Conservation (phyloP, 2,797 vertebrate species). For the Gymnothorax reevesii region DNA sequence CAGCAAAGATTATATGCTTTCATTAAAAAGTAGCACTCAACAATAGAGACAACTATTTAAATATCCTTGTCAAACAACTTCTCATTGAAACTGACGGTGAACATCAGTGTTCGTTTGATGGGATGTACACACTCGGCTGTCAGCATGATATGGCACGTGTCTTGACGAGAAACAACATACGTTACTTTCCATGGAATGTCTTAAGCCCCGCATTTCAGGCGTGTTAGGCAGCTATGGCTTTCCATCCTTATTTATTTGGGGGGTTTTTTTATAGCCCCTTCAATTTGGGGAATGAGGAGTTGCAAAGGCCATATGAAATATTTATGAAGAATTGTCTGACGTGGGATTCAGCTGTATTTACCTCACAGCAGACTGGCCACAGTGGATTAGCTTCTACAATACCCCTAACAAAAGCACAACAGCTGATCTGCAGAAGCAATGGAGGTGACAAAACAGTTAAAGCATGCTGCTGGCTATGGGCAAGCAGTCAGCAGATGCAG, state of each 20-base stretch:
- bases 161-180: constrained; percentile 53
- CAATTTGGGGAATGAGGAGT: constrained; percentile 80
- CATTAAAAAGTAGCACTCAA: not conserved
- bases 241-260: constrained; percentile 26
- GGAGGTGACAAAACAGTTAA: constrained; percentile 90
- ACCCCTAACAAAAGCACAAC: constrained; percentile 99
- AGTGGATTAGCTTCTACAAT: constrained; percentile 98
- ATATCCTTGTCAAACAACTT: not conserved
- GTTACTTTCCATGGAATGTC: constrained; percentile 55
- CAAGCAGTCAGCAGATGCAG: constrained; percentile 87
- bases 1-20: not conserved
- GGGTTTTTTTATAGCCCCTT: constrained; percentile 57
- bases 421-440: constrained; percentile 97
- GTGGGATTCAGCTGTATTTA: constrained; percentile 89
- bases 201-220: constrained; percentile 62
- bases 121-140: not conserved
- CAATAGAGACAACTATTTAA: not conserved
- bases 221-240: constrained; percentile 11
- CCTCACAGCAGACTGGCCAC: constrained; percentile 90
- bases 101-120: not conserved
- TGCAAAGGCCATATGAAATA: constrained; percentile 83
- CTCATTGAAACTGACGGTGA: not conserved
- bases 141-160: constrained; percentile 50
- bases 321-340: constrained; percentile 91
- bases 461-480: constrained; percentile 85